Evolutionary conservation across 30 jellyfish, hydroid and myxozoan genomes (phyloP).

Genomic region (Pseudorhiza aurosa): DNA sequence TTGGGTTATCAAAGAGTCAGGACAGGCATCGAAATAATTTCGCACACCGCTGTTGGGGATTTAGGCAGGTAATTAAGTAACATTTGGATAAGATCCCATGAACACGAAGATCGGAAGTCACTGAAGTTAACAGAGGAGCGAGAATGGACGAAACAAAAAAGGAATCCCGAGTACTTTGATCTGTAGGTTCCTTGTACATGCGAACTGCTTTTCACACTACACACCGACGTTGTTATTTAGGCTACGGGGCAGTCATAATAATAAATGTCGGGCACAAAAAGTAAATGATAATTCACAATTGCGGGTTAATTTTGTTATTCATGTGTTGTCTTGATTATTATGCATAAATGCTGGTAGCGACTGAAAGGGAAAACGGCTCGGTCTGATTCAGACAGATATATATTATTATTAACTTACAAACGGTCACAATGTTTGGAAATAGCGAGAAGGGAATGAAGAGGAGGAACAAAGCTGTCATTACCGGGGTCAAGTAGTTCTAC

Average conservation of each 20-base stretch:
- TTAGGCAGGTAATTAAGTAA: constrained; percentile 3
- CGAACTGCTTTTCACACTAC: no score
- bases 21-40: not conserved
- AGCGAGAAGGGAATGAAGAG: constrained; percentile 38
- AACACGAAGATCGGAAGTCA: constrained; percentile 25
- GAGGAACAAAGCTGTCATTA: constrained; percentile 48
- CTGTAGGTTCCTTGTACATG: no score
- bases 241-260: constrained; percentile 12
- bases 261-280: constrained; percentile 21
- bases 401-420: no score
- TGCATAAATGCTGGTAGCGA: constrained; percentile 8
- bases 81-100: not conserved
- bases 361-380: constrained; percentile 10
- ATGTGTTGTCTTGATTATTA: constrained; percentile 13
- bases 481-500: constrained; percentile 54
- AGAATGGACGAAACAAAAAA: no score
- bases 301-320: constrained; percentile 40
- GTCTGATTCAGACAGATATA: constrained; percentile 15
- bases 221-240: no score
- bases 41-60: constrained; percentile 11
- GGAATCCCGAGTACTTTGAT: no score
- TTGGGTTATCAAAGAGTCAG: not conserved
- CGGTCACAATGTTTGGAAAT: constrained; percentile 31
- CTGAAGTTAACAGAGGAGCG: constrained; percentile 8
- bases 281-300: constrained; percentile 12